phyloP scores from a whole-genome alignment of 2,888 invertebrate genomes.

The Panzeria rudis region DNA sequence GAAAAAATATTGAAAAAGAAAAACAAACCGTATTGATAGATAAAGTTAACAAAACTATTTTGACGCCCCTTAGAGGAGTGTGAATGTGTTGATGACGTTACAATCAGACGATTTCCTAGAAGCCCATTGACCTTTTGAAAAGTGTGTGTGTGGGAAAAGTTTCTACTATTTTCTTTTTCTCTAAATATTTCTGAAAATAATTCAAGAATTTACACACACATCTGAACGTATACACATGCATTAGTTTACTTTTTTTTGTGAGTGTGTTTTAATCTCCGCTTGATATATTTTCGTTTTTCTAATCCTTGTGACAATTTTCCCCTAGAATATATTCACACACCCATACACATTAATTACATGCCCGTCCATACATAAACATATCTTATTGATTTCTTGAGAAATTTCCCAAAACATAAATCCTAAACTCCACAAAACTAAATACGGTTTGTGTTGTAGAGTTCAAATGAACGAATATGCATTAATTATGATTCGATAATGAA shows the following conservation, averaged over 20 bases:
- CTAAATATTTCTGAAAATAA: conserved; percentile 21
- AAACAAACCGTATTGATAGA: conserved; percentile 66
- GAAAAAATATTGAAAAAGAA: conserved; percentile 49
- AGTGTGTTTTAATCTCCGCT: conserved; percentile 61
- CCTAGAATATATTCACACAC: conserved; percentile 15
- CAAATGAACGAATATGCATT: conserved; percentile 38
- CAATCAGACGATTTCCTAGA: conserved; percentile 68
- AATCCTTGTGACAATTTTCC: conserved; percentile 70
- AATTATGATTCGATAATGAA: conserved; percentile 64
- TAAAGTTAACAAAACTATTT: conserved; percentile 74
- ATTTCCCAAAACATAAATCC: conserved; percentile 30
- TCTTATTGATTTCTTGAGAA: conserved; percentile 44
- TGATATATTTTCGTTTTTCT: conserved; percentile 57
- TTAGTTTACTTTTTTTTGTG: conserved; percentile 12
- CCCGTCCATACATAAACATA: not conserved
- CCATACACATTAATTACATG: not conserved
- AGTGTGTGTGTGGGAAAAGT: conserved; percentile 68
- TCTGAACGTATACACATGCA: not conserved
- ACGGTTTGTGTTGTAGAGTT: conserved; percentile 27
- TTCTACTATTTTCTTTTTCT: not conserved
- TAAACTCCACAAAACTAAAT: conserved; percentile 25
- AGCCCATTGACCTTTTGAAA: conserved; percentile 70
- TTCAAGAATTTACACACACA: conserved; percentile 16
- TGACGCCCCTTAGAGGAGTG: conserved; percentile 73
- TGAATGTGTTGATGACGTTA: conserved; percentile 71